Base-by-base conservation (phyloP, 2,888 invertebrate species). In the Buathra laborator region DNA sequence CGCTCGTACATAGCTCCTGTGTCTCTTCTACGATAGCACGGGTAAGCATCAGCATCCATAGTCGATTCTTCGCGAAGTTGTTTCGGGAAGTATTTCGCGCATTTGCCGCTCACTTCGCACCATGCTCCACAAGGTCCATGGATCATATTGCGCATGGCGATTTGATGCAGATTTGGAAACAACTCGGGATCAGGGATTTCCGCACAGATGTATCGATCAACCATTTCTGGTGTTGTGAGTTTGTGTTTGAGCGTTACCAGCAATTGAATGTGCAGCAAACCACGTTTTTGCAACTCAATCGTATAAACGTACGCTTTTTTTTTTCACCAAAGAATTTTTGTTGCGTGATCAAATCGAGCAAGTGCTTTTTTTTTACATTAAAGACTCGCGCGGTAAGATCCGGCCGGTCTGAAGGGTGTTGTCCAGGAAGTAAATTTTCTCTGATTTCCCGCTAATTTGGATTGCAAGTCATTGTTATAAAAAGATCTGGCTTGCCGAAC, bases 171-270 rank as follows among this genome's bases (percentile, higher is more conserved):
- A 5, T 59, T 64, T 2, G 88, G 88, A 81, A 91, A 82, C 16
- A 24, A 29, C n/a, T 82, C 16, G 37, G 85, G 82, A 84, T 93
- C 14, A 2, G 14, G 46, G 14, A 46, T 46, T 14, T 46, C 93
- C 19, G 93, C 91, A 64, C 72, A 89, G 29, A 88, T 87, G 48
- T 67, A n/a, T n/a, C n/a, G n/a, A n/a, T n/a, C n/a, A n/a, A 87
- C 74, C 6, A 84, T 81, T 62, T 87, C 76, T 9, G 87, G 71
- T 64, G 84, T 87, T 10, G 74, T 67, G 44, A 88, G 68, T 85
- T 88, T 86, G 7, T 85, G 29, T 68, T 86, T 82, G 44, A 86
- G 72, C 12, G 79, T 87, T 14, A 89, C 53, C 71, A 87, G 78
- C n/a, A 87, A 19, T 67, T 88, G 87, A 43, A 87, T 72, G 75